phyloP scores from a whole-genome alignment of 1,140 invertebrate species.

The Drosophila ficusphila region DNA sequence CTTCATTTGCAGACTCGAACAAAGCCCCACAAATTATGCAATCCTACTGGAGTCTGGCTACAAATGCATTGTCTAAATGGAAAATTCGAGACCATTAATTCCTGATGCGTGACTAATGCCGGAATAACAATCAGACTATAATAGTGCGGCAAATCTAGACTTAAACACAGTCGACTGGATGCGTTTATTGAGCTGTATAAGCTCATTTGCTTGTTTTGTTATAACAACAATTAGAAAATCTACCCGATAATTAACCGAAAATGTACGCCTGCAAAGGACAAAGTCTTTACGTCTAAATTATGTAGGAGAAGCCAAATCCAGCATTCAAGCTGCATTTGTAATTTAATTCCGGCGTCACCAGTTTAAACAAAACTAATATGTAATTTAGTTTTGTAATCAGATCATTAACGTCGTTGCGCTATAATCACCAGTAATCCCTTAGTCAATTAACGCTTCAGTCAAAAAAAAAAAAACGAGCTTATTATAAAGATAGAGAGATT shows the following conservation, averaged over 20 bases:
- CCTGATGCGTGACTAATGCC: constrained; percentile 38
- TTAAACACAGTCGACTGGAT: background rate
- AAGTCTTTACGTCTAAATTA: background rate
- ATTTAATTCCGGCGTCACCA: no score
- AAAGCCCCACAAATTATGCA: constrained; percentile 11
- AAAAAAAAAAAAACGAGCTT: constrained; percentile 1
- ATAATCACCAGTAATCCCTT: constrained; percentile 31
- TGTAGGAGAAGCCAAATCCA: background rate
- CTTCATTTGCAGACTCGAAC: background rate
- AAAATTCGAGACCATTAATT: background rate
- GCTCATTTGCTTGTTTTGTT: constrained; percentile 8
- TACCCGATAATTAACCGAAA: background rate
- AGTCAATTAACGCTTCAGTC: constrained; percentile 34
- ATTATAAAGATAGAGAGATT: no score
- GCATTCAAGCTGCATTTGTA: background rate
- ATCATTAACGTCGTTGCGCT: background rate
- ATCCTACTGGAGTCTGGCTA: constrained; percentile 14
- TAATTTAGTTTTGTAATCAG: background rate
- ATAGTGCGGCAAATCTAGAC: background rate
- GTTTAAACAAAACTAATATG: no score
- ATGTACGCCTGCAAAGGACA: background rate
- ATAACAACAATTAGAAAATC: background rate
- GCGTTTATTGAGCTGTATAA: constrained; percentile 19
- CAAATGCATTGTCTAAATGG: constrained; percentile 3
- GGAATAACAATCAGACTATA: constrained; percentile 12